phyloP scores from a whole-genome alignment of 1,140 invertebrate genomes.

The Drosophila ficusphila region DNA sequence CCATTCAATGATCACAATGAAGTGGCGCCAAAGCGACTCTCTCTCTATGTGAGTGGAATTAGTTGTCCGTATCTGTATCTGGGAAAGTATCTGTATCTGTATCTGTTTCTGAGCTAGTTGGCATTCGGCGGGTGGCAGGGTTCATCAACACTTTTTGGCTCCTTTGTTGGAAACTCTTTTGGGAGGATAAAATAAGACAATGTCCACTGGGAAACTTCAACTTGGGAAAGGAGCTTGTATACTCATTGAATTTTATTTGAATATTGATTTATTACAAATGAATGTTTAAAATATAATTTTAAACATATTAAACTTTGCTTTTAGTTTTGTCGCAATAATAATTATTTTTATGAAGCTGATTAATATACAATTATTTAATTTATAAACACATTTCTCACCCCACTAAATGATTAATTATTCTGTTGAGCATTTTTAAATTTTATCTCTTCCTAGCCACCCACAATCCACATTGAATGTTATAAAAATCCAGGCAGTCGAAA shows the following conservation, averaged over 20 bases:
- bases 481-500: neutral
- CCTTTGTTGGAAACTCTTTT: slow-evolving; percentile 54
- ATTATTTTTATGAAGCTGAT: neutral
- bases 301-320: too few species aligned
- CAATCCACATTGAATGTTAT: too few species aligned
- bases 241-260: neutral
- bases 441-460: neutral
- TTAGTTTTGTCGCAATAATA: neutral
- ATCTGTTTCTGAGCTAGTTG: neutral
- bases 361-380: neutral
- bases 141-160: slow-evolving; percentile 74
- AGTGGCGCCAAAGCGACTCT: slow-evolving; percentile 50
- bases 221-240: neutral
- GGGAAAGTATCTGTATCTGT: slow-evolving; percentile 13
- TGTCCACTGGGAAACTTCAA: slow-evolving; percentile 2
- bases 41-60: slow-evolving; percentile 9
- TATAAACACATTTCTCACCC: neutral
- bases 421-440: neutral
- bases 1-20: slow-evolving; percentile 71
- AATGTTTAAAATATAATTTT: neutral
- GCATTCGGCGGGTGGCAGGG: slow-evolving; percentile 32
- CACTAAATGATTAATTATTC: slow-evolving; percentile 14
- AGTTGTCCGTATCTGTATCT: slow-evolving; percentile 19
- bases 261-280: neutral
- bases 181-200: slow-evolving; percentile 13